Conservation (phyloP, 2,113 vertebrate genomes). For the Oncorhynchus nerka region DNA sequence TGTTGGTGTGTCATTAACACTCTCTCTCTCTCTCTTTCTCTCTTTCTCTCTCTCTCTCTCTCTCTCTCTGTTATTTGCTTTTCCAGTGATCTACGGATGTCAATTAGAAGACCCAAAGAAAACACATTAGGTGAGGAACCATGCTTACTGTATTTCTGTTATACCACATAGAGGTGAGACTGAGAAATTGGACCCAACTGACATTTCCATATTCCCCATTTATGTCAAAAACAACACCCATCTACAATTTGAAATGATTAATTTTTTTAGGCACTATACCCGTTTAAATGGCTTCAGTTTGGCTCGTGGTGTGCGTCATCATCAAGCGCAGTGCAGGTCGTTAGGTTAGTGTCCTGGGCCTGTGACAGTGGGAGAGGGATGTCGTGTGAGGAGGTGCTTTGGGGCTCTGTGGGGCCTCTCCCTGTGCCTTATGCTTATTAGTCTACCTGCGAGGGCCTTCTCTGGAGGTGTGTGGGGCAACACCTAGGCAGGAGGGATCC, state of each 20-base stretch:
- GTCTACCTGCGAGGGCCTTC: not conserved
- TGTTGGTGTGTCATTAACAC: constrained; percentile 58
- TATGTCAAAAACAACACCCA: not conserved
- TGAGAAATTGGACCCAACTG: constrained; percentile 3
- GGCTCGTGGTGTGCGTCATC: not conserved
- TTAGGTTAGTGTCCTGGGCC: not conserved
- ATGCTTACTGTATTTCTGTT: constrained; percentile 7
- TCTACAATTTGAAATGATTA: not conserved
- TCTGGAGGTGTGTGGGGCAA: constrained; percentile 47
- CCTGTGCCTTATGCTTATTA: constrained; percentile 9
- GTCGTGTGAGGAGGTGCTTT: not conserved
- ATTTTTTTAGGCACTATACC: not conserved
- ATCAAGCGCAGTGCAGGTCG: not conserved
- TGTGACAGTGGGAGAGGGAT: not conserved
- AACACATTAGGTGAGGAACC: constrained; percentile 38
- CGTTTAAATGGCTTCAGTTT: not conserved
- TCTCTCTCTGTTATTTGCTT: not conserved
- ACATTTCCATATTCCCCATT: not conserved
- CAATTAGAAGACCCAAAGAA: constrained; percentile 46
- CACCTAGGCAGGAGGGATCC: constrained; percentile 59
- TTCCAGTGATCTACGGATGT: constrained; percentile 51
- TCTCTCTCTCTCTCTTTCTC: constrained; percentile 40
- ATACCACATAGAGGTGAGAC: constrained; percentile 19
- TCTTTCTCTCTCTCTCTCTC: constrained; percentile 30
- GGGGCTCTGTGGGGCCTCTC: not conserved